These are phyloP conservation scores for Nothobranchius furzeri DNA, from an alignment of 2,113 vertebrate genomes.

Conservation along the genomic window DNA sequence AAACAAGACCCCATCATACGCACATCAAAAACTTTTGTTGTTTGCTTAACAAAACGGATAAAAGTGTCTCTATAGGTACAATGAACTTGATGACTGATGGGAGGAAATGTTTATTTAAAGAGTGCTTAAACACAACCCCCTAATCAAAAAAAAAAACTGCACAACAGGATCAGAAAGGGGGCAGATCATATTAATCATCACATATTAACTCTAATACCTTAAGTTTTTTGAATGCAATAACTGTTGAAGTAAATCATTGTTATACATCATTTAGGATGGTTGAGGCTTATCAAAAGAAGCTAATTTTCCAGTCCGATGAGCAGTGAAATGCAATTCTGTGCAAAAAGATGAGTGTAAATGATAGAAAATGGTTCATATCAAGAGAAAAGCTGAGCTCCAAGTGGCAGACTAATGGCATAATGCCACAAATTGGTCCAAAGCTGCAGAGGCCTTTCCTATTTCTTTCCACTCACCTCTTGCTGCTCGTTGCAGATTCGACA, in stretches of 20 bases:
- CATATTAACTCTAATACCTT: neutral
- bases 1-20: too few relatives aligned
- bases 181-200: too few relatives aligned
- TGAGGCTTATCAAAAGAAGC: slow-evolving; percentile 13
- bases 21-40: too few relatives aligned
- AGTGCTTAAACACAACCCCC: slow-evolving; percentile 19
- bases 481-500: slow-evolving; percentile 95
- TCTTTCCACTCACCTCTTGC: slow-evolving; percentile 85
- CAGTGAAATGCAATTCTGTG: slow-evolving; percentile 36
- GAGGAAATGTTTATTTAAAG: slow-evolving; percentile 50
- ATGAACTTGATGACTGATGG: slow-evolving; percentile 27
- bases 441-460: neutral
- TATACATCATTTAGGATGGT: too few relatives aligned
- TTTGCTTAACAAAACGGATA: neutral
- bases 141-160: slow-evolving; percentile 7
- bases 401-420: slow-evolving; percentile 6
- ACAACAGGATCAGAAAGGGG: neutral
- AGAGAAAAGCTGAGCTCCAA: neutral
- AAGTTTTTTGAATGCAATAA: slow-evolving; percentile 3
- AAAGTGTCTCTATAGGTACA: neutral
- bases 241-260: slow-evolving; percentile 6
- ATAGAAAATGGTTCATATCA: neutral
- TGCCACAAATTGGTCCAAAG: neutral
- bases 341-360: slow-evolving; percentile 19
- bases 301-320: slow-evolving; percentile 36